Evolutionary conservation across 2,113 vertebrate species (phyloP).

Genomic region (Eleginops maclovinus): DNA sequence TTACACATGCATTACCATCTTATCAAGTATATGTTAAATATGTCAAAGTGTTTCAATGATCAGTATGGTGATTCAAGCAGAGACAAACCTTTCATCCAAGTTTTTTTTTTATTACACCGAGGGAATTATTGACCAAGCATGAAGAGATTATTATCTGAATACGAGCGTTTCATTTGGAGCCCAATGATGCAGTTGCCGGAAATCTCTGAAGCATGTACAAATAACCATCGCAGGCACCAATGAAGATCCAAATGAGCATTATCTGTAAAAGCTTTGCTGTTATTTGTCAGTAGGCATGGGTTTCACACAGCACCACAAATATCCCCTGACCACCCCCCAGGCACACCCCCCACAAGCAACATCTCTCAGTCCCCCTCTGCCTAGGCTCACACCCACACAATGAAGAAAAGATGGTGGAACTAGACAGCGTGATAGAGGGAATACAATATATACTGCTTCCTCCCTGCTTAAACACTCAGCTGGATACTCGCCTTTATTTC

Average conservation of each 20-base stretch:
- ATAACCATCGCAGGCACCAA: background rate
- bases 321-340: slow-evolving; percentile 12
- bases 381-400: slow-evolving; percentile 49
- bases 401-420: slow-evolving; percentile 27
- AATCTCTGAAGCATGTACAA: slow-evolving; percentile 12
- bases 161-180: background rate
- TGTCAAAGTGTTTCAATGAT: background rate
- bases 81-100: background rate
- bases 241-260: background rate
- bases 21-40: background rate
- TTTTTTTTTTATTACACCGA: background rate
- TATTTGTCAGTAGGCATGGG: slow-evolving; percentile 16
- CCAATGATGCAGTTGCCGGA: background rate
- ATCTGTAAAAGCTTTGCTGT: slow-evolving; percentile 17
- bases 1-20: background rate
- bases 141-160: background rate
- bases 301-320: slow-evolving; percentile 35
- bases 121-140: background rate
- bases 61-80: background rate
- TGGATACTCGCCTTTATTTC: slow-evolving; percentile 44
- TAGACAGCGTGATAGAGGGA: slow-evolving; percentile 28
- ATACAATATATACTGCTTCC: slow-evolving; percentile 57
- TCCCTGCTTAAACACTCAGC: slow-evolving; percentile 62
- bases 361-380: background rate
- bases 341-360: slow-evolving; percentile 36